Base-by-base conservation (phyloP, 2,888 invertebrate genomes). In the Coecobrya sp. region DNA sequence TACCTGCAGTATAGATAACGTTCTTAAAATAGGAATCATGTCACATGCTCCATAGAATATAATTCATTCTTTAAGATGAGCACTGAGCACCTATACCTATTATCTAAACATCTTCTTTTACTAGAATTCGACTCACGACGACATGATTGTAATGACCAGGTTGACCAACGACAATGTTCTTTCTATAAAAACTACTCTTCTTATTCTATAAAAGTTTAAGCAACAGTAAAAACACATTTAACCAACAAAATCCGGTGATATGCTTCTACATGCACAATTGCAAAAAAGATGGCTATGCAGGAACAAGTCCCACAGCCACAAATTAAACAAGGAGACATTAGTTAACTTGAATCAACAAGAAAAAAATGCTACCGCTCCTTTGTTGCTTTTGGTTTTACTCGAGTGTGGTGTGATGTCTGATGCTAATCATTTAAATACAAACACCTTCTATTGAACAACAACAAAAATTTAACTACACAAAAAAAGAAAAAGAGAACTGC, bases 231-330 rank as follows among this genome's bases (percentile, higher is more conserved):
- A 68, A 13, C 16, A 36, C 3, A 27, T 42, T 42, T 42, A 68
- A 30, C 68, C 36, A 30, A 68, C 68, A 4, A 68, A 68, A 68
- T 68, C 68, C 68, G 68, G 68, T 68, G 68, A 36, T 36, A 11
- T 59, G 11, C 1, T 59, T 59, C 22, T 59, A 19, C 22, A 19
- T 59, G 13, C 11, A 1, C 65, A 1, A 27, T 25, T 25, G 22
- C 22, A 68, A 3, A 10, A 68, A 1, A 68, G 2, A 16, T 68
- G 30, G 25, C 3, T 8, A 3, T 22, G 8, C 19, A 25, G 8
- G 62, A 62, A 62, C 25, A 62, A 25, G 62, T 11, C 25, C 13
- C 42, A 42, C 42, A 42, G 42, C 42, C 19, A 19, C 59, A n/a
- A 62, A 62, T 25, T 25, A 62, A 62, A 62, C 19, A 25, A 59